Evolutionary conservation across 2,888 invertebrate species (phyloP), one percentile per base, ranked within the genome.

Genomic region (Peribatodes rhomboidaria): DNA sequence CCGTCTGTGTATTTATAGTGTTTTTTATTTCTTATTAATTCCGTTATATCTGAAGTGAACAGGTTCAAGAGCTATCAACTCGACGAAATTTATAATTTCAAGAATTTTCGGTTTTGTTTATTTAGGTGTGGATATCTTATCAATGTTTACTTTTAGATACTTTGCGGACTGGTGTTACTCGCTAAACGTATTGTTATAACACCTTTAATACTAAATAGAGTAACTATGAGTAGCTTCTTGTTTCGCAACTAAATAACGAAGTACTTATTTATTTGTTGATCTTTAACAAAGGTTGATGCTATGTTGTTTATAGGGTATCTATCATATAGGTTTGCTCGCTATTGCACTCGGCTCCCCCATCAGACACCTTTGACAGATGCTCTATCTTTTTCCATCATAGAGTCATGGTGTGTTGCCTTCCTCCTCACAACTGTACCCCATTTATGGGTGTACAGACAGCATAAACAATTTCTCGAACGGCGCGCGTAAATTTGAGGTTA

Each of bases 401-500:
- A 67, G 69, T 44, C 42, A 62, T 62, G 61, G 67, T 37, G 64
- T 86, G 84, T 84, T 73, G 76, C 83, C 71, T 70, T 87, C 83
- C 81, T 82, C 66, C 79, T 87, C 82, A 77, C 80, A 81, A 76
- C 81, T 82, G 86, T 86, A 89, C 89, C 90, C 90, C 84, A 90
- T 88, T 87, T 85, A 86, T 84, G 81, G 79, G 77, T 80, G 83
- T 83, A 84, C 87, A 82, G 86, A 84, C 85, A 85, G 88, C 86
- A 90, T 87, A 89, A 90, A 92, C 88, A 89, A 88, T 90, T 84
- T 87, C 87, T 86, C 84, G 82, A 84, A 79, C 87, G 78, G 86
- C 85, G 86, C 86, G 89, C 88, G 87, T 89, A 90, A 87, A 85
- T 92, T 92, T 91, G 86, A 92, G 91, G 92, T 93, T 91, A 92